Percentiles rank a stretch among this genome's conserved stretches.
Evolutionary conservation across 2,888 invertebrate genomes (phyloP).

Genomic region (Hylaea fasciaria): DNA sequence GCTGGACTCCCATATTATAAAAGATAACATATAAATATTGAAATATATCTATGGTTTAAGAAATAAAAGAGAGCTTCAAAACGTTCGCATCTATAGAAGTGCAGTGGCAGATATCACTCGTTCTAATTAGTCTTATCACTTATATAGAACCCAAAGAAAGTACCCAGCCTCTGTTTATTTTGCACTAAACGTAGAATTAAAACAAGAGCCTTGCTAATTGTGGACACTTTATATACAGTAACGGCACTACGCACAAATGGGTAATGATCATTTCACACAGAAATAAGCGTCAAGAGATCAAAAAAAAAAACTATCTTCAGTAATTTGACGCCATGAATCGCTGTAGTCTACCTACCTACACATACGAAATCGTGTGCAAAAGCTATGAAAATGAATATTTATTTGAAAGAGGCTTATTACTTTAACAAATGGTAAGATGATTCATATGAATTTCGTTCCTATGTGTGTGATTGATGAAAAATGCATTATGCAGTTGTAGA

Average conservation of each 20-base stretch:
- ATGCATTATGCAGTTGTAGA: no score
- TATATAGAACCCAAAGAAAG: conserved; percentile 21
- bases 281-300: no score
- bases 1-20: conserved; percentile 13
- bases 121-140: conserved; percentile 4
- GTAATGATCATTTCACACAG: background rate
- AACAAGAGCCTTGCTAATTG: conserved; percentile 1
- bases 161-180: background rate
- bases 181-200: conserved; percentile 4
- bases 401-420: no score
- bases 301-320: no score
- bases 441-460: no score
- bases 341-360: no score
- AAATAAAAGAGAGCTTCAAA: conserved; percentile 12
- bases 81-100: conserved; percentile 9
- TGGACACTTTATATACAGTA: conserved; percentile 5
- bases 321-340: no score
- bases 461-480: no score
- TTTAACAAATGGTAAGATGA: no score
- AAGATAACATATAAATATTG: background rate
- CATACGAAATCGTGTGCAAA: no score
- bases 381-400: no score
- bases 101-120: background rate
- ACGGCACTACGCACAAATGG: background rate
- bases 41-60: conserved; percentile 7